Evolutionary conservation across 2,113 vertebrate genomes (phyloP), one percentile per base, ranked within the genome.

Genomic region (Aptenodytes patagonicus): DNA sequence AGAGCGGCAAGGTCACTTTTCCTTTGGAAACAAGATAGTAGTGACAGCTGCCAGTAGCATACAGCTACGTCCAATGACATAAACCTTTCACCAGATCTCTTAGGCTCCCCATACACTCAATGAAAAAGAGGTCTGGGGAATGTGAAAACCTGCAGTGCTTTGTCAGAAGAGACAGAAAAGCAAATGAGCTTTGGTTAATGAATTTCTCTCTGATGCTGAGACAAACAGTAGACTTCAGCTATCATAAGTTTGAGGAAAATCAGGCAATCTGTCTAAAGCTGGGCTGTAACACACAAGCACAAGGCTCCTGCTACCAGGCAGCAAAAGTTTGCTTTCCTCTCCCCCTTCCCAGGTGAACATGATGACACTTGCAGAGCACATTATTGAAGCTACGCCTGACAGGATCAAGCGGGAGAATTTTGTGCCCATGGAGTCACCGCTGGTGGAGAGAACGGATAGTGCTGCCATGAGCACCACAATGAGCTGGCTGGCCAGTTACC

Each of bases 401-500:
- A 98, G 99, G 87, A 99, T 99, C 98, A 99, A 99, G 97, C 98
- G 98, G 97, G 99, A 99, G 98, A 99, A 98, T 97, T 99, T 99
- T 95, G 98, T 98, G 76, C 97, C 99, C 34, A 75, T 98, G 93
- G 99, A 99, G 80, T 97, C 98, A 11, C 97, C 99, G 2, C 96
- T 98, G n/a, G 73, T 95, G 70, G 98, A 98, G 62, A 97, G 98
- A 65, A 96, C 97, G 2, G 99, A 99, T 51, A 97, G 98, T 34
- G 97, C 98, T 88, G 97, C 99, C 79, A 98, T 99, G 90, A 99
- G 98, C 98, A 99, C 98, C 97, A 99, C 99, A 7, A 99, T 99
- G 99, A 99, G 99, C 99, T 99, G 99, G 99, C 98, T 99, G 97
- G 99, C 99, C 98, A 99, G 99, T 98, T 99, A 99, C 98, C 98